These are phyloP conservation scores for Epirrhoe alternata DNA, from an alignment of 2,888 invertebrate genomes.

Conservation along the genomic window DNA sequence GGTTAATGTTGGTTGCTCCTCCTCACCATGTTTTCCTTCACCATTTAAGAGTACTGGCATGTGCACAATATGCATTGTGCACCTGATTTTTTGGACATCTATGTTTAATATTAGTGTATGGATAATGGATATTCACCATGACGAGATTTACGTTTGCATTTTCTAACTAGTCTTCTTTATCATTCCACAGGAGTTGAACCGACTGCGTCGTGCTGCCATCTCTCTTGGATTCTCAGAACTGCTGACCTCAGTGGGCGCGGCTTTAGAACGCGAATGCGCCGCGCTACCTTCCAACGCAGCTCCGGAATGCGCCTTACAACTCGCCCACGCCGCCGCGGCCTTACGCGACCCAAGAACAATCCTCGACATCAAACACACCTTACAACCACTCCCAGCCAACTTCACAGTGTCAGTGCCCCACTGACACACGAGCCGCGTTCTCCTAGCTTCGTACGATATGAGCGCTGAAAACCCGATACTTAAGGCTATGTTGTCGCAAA, in stretches of 20 bases:
- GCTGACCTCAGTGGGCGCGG: conserved; percentile 92
- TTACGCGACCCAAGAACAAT: conserved; percentile 89
- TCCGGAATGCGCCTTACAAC: conserved; percentile 94
- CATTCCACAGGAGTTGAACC: conserved; percentile 91
- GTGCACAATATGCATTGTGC: no score
- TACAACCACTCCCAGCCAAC: conserved; percentile 68
- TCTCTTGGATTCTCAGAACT: conserved; percentile 96
- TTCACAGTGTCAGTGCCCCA: conserved; percentile 61
- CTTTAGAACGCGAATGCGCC: conserved; percentile 95
- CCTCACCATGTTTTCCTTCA: no score
- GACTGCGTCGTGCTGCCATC: conserved; percentile 94
- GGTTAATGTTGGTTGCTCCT: no score
- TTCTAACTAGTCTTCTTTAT: neutral
- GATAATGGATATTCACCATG: no score
- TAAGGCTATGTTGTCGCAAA: conserved; percentile 33
- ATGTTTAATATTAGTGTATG: no score
- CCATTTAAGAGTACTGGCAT: no score
- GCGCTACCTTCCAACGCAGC: conserved; percentile 91
- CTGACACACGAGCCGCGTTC: conserved; percentile 35
- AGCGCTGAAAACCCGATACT: conserved; percentile 37
- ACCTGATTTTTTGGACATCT: no score
- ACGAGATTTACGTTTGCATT: no score
- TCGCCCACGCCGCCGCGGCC: conserved; percentile 94
- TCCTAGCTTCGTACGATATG: conserved; percentile 5
- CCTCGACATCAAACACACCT: conserved; percentile 74